These are phyloP conservation scores for Harpegnathos saltator DNA, from an alignment of 1,140 invertebrate genomes.

Conservation along the genomic window DNA sequence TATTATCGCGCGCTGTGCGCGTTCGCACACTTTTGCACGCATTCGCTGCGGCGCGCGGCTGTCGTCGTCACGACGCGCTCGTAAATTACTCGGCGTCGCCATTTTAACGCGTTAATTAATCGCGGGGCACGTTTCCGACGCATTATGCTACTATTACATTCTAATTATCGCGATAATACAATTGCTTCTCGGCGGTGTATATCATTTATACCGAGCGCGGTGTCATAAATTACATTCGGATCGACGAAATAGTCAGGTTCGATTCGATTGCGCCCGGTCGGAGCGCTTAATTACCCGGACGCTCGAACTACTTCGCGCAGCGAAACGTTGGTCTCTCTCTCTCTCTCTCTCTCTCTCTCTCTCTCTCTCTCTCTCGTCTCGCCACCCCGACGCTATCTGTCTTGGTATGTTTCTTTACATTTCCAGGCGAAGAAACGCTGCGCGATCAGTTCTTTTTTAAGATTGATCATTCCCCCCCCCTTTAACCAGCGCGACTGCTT, in stretches of 20 bases:
- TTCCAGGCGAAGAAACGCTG: too few species aligned
- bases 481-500: too few species aligned
- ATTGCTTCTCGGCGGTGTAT: constrained; percentile 35
- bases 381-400: too few species aligned
- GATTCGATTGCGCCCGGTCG: not conserved
- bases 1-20: constrained; percentile 6
- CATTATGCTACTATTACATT: constrained; percentile 49
- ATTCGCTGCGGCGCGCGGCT: not conserved
- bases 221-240: constrained; percentile 44
- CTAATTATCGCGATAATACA: constrained; percentile 50
- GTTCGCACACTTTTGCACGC: constrained; percentile 29
- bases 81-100: constrained; percentile 39
- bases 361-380: too few species aligned
- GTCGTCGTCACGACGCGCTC: not conserved
- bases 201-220: constrained; percentile 29
- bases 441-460: too few species aligned
- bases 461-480: too few species aligned
- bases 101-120: constrained; percentile 59
- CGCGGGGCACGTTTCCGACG: constrained; percentile 30
- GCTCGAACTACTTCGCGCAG: too few species aligned
- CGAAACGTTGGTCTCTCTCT: too few species aligned
- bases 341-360: too few species aligned
- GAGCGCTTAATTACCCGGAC: constrained; percentile 21
- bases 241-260: constrained; percentile 13
- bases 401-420: too few species aligned